These are phyloP conservation scores for Lamellibrachia columna DNA, from an alignment of 2,888 invertebrate genomes.

Conservation along the genomic window DNA sequence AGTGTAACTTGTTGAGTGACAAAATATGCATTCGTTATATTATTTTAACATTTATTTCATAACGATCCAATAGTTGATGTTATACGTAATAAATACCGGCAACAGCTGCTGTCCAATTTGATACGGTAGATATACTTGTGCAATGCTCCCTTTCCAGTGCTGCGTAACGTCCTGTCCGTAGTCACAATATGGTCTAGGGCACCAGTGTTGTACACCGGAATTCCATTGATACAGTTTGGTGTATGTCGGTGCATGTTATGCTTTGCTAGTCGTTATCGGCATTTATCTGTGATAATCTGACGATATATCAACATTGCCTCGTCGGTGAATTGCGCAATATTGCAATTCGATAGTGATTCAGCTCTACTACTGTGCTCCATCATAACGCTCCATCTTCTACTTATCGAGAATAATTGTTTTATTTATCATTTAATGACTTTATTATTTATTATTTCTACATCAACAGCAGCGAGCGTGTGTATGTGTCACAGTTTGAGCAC, in stretches of 20 bases:
- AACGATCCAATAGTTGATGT: background rate
- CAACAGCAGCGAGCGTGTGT: background rate
- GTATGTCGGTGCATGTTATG: background rate
- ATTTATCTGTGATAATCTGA: background rate
- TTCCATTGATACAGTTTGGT: background rate
- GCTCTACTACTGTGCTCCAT: background rate
- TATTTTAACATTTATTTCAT: too few relatives aligned
- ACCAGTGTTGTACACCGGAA: background rate
- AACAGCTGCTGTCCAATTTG: too few relatives aligned
- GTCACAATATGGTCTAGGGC: background rate
- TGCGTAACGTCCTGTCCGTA: too few relatives aligned
- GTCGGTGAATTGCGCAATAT: background rate
- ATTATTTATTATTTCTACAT: background rate
- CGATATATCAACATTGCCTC: background rate
- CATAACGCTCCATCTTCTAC: background rate
- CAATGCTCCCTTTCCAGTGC: too few relatives aligned
- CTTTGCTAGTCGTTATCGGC: background rate
- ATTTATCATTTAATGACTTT: background rate
- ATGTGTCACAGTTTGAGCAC: background rate
- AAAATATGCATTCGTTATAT: too few relatives aligned
- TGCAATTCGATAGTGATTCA: background rate
- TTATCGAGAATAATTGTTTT: background rate
- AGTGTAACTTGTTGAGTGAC: background rate
- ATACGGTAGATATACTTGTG: too few relatives aligned
- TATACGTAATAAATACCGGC: background rate